Evolutionary conservation across 2,113 vertebrate genomes (phyloP), one percentile per base, ranked within the genome.

Genomic region (Phalacrocorax brasilianus): DNA sequence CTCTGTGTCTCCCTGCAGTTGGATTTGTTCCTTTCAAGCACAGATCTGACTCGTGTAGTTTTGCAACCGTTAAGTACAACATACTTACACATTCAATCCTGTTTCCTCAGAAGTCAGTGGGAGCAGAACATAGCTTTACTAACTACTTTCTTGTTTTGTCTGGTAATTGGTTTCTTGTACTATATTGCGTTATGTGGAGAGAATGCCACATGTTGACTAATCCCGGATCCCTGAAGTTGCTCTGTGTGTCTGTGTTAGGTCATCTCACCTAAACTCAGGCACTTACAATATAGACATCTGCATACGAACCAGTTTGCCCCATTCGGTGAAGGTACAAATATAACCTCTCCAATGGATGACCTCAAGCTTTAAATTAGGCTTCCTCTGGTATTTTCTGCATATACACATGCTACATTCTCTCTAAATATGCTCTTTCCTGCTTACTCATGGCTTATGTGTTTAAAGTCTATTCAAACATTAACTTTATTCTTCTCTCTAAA

Each of bases 401-500:
- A 95, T 62, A 73, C 22, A 80, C 38, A 42, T 14, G 12, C 59
- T 42, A n/a, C 0, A 0, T 70, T 86, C 35, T 82, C 70, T 67
- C 88, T 85, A 87, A 91, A 89, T 93, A 71, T 38, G 28, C 53
- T 92, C 70, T 71, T 91, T 93, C 86, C 75, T 91, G 82, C 88
- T 92, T 94, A 84, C 72, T 93, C 38, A 49, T 63, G 70, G 63
- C 40, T 95, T 96, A 91, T 7, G 3, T 88, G 89, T 71, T 91
- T 86, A 38, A 94, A 93, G 71, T 70, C 88, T 78, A 72, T 85
- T 91, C 80, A 93, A 87, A 93, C 87, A 85, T 94, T 83, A 86
- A 92, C 70, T 94, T 90, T 94, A 85, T 52, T 95, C 87, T 82
- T 91, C 86, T 88, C 42, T 88, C 47, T 74, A 97, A 91, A 97